Evolutionary conservation across 2,113 vertebrate genomes (phyloP), one percentile per base, ranked within the genome.

Genomic region (Rhombomys opimus): DNA sequence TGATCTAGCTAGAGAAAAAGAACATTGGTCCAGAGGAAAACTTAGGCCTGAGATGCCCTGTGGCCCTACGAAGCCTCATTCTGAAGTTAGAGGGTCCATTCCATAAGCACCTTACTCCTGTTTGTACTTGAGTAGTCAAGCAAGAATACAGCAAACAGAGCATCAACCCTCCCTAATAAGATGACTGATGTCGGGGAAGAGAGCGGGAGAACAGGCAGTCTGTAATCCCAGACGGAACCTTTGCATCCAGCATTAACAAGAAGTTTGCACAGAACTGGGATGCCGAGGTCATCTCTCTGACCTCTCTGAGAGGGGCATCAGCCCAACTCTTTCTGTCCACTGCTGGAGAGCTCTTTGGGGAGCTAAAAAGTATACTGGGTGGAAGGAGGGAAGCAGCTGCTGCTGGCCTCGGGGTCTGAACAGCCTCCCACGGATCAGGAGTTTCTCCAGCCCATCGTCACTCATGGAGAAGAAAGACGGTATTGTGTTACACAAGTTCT

Each of bases 151-250:
- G 63, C 68, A 63, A 87, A 32, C 20, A 84, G 14, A 75, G 70
- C 32, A 65, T 90, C 63, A 54, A 46, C 77, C 67, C 12, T 61
- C 32, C 22, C 27, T 22, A 85, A 85, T 1, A 75, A 70, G 93
- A 94, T 7, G 77, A 81, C 17, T 84, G 87, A 75, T 76, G 89
- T 27, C 41, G 20, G 90, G 13, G 32, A 89, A 85, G 2, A 4
- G 17, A 38, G 32, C 23, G 38, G 15, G 46, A n/a, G 10, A 11
- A 67, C 35, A 63, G 30, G 61, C 20, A 68, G 12, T 92, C 32
- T 88, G 77, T 70, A 70, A 76, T 70, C 61, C 90, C 89, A 11
- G 90, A 92, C 87, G 92, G 14, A 93, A 67, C 11, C 41, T 68
- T 41, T 59, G 20, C 1, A 50, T 8, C 46, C 84, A 93, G 75